A percentile compares a stretch with the other conserved stretches of the same genome.
Conservation (phyloP, 2,113 vertebrate species). For the Sisor rabdophorus region DNA sequence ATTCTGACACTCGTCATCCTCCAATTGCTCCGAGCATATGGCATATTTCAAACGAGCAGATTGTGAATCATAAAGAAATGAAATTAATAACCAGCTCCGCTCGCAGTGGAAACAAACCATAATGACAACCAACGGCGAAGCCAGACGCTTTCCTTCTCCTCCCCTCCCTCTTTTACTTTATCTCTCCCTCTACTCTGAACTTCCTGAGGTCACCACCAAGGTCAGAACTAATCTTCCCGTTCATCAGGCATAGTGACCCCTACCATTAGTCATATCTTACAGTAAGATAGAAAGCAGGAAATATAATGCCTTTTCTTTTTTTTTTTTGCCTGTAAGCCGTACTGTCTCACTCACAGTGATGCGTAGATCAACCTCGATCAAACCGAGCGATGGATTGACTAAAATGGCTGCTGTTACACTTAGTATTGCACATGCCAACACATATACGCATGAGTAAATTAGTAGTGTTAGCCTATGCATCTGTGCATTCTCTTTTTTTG, state of each 20-base stretch:
- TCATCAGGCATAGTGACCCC: constrained; percentile 59
- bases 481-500: constrained; percentile 29
- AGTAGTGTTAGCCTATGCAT: constrained; percentile 17
- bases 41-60: constrained; percentile 91
- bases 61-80: constrained; percentile 93
- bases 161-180: constrained; percentile 4
- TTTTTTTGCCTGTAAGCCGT: constrained; percentile 28
- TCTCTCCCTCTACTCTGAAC: constrained; percentile 58
- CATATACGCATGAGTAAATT: not conserved
- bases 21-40: constrained; percentile 93
- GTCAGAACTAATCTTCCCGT: constrained; percentile 72
- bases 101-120: constrained; percentile 74
- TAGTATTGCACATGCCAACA: not conserved
- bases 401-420: constrained; percentile 5
- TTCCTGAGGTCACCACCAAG: constrained; percentile 72
- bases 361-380: not conserved
- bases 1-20: constrained; percentile 90
- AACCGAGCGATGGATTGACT: not conserved
- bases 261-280: constrained; percentile 59
- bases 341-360: not conserved
- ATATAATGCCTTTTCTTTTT: constrained; percentile 46
- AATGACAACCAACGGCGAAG: constrained; percentile 79
- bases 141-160: constrained; percentile 60
- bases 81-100: constrained; percentile 88
- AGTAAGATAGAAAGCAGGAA: constrained; percentile 50